phyloP scores from a whole-genome alignment of 2,113 vertebrate genomes.

The Platysternon megacephalum region DNA sequence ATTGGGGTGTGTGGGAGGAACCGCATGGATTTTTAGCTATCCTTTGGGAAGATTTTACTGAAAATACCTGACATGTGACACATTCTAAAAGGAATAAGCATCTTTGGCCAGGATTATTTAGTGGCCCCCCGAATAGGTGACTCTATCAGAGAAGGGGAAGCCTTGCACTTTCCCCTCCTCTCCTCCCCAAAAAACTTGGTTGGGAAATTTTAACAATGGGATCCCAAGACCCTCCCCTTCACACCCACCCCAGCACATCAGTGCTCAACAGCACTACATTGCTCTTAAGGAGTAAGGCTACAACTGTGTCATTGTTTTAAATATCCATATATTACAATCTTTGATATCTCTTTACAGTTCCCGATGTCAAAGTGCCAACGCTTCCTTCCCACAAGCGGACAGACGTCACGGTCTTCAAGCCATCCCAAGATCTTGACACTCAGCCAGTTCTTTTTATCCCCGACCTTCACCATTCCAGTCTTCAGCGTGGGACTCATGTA shows the following conservation, averaged over 20 bases:
- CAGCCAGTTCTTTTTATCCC: slow-evolving; percentile 99
- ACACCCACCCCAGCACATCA: neutral
- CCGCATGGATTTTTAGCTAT: neutral
- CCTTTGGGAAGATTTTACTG: neutral
- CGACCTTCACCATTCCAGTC: slow-evolving; percentile 92
- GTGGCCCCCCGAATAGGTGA: neutral
- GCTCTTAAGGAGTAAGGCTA: neutral
- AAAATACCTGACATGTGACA: neutral
- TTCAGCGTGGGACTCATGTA: slow-evolving; percentile 92
- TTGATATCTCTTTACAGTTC: slow-evolving; percentile 72
- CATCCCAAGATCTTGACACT: slow-evolving; percentile 90
- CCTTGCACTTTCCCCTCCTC: neutral
- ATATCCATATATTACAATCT: neutral
- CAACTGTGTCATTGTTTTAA: neutral
- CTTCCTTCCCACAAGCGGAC: slow-evolving; percentile 91
- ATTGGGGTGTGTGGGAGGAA: neutral
- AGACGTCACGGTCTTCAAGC: slow-evolving; percentile 94
- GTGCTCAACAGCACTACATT: neutral
- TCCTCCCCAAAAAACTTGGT: neutral
- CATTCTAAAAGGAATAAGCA: neutral
- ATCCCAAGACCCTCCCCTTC: neutral
- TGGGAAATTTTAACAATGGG: neutral
- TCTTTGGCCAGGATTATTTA: neutral
- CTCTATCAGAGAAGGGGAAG: neutral
- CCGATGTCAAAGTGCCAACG: slow-evolving; percentile 90